Evolutionary conservation across 1,140 invertebrate species (phyloP), one percentile per base, ranked within the genome.

Genomic region (Drosophila pandora): DNA sequence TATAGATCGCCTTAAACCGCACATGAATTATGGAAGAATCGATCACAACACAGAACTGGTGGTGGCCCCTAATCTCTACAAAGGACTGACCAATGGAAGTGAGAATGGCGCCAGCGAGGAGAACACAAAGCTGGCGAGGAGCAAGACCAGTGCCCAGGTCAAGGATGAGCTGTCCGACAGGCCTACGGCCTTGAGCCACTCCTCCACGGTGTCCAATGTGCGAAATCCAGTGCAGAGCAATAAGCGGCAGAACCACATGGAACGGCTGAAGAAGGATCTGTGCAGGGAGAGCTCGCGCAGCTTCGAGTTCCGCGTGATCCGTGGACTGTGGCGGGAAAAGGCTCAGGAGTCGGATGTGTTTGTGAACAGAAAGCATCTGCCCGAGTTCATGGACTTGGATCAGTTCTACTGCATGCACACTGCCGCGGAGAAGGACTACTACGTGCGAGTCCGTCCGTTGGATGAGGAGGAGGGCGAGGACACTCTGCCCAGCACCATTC

Each of bases 341-440:
- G 76, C 84, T n/a, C 90, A 91, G 58, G 90, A 91, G 61, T 92
- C 88, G 12, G 91, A 92, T 79, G 87, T 92, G 2, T 92, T 62
- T 48, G 76, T 92, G 9, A 89, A 76, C 5, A 54, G 72, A 13
- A 48, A 72, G 17, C 91, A 90, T 64, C 57, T 91, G 53, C 91
- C 91, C 0, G 78, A 83, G n/a, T 82, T 82, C 32, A 78, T 92
- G 61, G 90, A 92, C 47, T 45, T 81, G 7, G 77, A 90, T n/a
- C 76, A 80, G 43, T 77, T 91, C 22, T 91, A 91, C 23, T 65
- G 84, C 47, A 63, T 92, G 69, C 73, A 77, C 37, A 91, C 90
- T 0, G 62, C 76, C 5, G 62, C 53, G 8, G 89, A 88, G 8
- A 87, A 91, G 52, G 91, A 92, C 52, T 91, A 91, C 56, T 92